Evolutionary conservation across 23 tunicate genomes (phyloP), one percentile per base, ranked within the genome.

Genomic region (Pegea sp.): DNA sequence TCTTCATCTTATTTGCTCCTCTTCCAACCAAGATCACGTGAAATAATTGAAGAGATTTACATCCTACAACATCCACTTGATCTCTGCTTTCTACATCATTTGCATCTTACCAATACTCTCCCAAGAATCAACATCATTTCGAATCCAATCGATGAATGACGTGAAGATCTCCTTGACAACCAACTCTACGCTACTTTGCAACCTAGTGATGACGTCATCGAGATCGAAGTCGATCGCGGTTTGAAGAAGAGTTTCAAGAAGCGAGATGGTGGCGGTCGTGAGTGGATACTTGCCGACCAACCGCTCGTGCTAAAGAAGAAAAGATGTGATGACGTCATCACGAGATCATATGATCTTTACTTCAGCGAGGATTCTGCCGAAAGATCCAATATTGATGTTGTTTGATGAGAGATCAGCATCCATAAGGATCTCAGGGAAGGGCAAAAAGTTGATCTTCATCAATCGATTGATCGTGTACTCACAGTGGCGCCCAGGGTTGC

Each of bases 191-290:
- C 64, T 1, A 16, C 8, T 3, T 4, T 52, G 22, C 23, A 71
- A 38, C 46, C 16, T 16, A 38, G 16, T 38, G 11, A 16, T 38
- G 46, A 38, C 46, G 46, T 38, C 46, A 38, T 38, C 11, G 11
- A 8, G 26, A 8, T 56, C 64, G 49, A 55, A 34, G 22, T 56
- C n/a, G 24, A 67, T 23, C 0, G 75, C 49, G 33, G 34, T 21
- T 26, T 81, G 61, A 3, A 70, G 57, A 59, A 79, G 28, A 5
- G 69, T 31, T 3, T 42, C 33, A 3, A 79, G 3, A 27, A 79
- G 56, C 4, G 71, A 78, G 3, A 81, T 54, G 3, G 75, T 67
- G 6, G 94, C 75, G 8, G 67, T 70, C 4, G 94, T 72, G 54
- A 81, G 61, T 5, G 53, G 60, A 50, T 53, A 81, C 28, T 65